Base-by-base conservation (phyloP, 92 coral and sea anemone species). In the Heliopora coerulea region DNA sequence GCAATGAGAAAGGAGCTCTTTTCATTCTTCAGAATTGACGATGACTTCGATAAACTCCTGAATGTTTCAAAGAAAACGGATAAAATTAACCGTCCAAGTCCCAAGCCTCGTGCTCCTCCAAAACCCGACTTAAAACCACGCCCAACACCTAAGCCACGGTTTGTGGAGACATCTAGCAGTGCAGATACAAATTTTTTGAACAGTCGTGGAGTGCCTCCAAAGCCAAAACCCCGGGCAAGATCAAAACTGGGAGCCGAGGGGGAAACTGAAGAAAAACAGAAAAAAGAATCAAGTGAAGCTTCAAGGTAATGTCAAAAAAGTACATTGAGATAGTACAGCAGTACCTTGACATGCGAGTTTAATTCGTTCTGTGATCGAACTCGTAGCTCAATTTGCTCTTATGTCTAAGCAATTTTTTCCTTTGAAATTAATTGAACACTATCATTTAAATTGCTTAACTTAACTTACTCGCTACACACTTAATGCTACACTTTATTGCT, bases 121-220 rank as follows among this genome's bases (percentile, higher is more conserved):
- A 93, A 88, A 70, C 98, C 96, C 3, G 88, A 93, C 34, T 91
- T 93, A 4, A 93, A 90, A 62, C 98, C 98, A 12, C 91, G 91
- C 50, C 98, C 98, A 3, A 88, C 95, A 25, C 95, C 95, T 6
- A 88, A 84, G 65, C 91, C 96, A 25, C 83, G 87, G 39, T 93
- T 93, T 78, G 91, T 80, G 41, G 96, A 93, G 58, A 79, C 95
- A n/a, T 62, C 83, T 31, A 82, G 65, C 4, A 90, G 80, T 11
- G 91, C 83, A 29, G 89, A 89, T 31, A 83, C 85, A 31, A 75
- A 83, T 12, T 84, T 89, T 40, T 73, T 62, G 35, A 32, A 62
- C 35, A 79, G 46, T 44, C 74, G 83, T 17, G 65, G 54, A 1
- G 49, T 62, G 14, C 72, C 68, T 29, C 34, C 61, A 21, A 77